phyloP scores from a whole-genome alignment of 2,888 invertebrate species.

The Leptura quadrifasciata region DNA sequence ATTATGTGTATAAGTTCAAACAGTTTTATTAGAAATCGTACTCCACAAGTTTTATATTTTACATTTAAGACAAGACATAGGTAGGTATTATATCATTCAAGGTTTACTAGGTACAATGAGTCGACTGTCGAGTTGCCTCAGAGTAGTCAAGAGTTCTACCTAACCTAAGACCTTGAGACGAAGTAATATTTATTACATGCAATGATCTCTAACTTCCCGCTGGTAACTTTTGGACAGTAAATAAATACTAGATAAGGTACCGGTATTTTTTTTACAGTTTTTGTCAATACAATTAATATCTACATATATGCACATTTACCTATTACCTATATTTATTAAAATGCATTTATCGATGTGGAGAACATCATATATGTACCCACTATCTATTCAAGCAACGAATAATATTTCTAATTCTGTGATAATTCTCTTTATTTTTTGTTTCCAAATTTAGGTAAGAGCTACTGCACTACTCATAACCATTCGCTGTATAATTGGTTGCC shows the following conservation, averaged over 20 bases:
- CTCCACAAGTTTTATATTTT: slow-evolving; percentile 16
- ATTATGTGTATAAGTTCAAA: background rate
- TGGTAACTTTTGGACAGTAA: background rate
- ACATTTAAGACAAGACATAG: background rate
- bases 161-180: slow-evolving; percentile 66
- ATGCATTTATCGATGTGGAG: no score
- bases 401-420: no score
- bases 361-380: no score
- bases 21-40: background rate
- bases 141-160: no score
- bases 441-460: no score
- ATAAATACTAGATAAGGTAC: background rate
- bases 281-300: no score
- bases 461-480: background rate
- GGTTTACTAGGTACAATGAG: slow-evolving; percentile 64
- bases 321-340: no score
- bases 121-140: slow-evolving; percentile 58
- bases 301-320: no score
- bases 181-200: slow-evolving; percentile 57
- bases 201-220: slow-evolving; percentile 33
- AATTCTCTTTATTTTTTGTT: no score
- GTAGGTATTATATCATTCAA: slow-evolving; percentile 61
- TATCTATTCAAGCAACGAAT: no score
- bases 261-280: no score
- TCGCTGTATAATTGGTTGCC: slow-evolving; percentile 12